phyloP scores from a whole-genome alignment of 1,140 invertebrate species.

The Myzus persicae region DNA sequence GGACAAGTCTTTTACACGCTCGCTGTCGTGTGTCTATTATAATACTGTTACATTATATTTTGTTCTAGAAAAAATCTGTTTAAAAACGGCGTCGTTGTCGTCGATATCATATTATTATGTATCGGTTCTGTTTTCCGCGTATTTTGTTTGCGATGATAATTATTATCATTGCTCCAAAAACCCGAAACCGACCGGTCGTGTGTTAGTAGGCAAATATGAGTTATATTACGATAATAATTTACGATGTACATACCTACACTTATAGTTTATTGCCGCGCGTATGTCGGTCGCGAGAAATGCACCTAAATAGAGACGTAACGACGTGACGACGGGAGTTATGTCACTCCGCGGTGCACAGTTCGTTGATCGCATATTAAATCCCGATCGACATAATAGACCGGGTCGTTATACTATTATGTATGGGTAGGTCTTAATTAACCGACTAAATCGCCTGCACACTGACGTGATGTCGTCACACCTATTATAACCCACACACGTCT shows the following conservation, averaged over 20 bases:
- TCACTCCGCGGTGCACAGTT: neutral
- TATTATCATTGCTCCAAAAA: neutral
- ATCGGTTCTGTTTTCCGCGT: neutral
- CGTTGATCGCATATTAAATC: neutral
- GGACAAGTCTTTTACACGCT: neutral
- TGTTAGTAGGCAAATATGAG: neutral
- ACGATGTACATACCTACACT: neutral
- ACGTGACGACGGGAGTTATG: neutral
- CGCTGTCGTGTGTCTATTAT: neutral
- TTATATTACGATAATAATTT: neutral
- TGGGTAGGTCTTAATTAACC: neutral
- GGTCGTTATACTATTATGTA: conserved; percentile 11
- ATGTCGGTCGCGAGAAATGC: neutral
- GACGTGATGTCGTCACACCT: neutral
- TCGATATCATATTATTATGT: neutral
- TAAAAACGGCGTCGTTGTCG: neutral
- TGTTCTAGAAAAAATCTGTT: neutral
- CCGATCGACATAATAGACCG: neutral
- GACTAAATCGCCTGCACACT: neutral
- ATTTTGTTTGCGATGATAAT: too few relatives aligned
- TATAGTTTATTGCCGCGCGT: neutral
- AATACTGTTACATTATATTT: neutral
- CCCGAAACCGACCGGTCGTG: neutral
- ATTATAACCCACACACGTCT: neutral
- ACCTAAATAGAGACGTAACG: conserved; percentile 7